phyloP scores from a whole-genome alignment of 2,797 vertebrate genomes.

The Nannoperca obscura region DNA sequence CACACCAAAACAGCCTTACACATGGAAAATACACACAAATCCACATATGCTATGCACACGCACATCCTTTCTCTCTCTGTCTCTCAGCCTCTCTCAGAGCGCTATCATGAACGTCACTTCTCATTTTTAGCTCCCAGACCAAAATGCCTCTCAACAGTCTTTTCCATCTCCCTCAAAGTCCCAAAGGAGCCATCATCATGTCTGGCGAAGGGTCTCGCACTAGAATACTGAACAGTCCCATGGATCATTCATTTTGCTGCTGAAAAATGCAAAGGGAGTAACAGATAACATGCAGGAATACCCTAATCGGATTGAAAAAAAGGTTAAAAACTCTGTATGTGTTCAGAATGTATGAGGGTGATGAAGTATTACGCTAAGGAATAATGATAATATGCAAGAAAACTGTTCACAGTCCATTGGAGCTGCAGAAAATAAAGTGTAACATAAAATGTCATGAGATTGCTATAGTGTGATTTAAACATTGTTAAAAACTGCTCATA shows the following conservation, averaged over 20 bases:
- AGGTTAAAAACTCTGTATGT: constrained; percentile 27
- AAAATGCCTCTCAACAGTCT: constrained; percentile 61
- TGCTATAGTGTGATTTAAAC: constrained; percentile 10
- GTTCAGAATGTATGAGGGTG: not conserved
- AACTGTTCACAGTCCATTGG: not conserved
- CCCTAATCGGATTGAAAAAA: constrained; percentile 17
- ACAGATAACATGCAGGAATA: constrained; percentile 41
- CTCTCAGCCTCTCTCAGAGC: constrained; percentile 17
- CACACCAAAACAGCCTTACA: constrained; percentile 1
- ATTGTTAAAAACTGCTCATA: not conserved
- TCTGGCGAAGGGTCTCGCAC: constrained; percentile 62
- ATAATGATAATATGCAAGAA: not conserved
- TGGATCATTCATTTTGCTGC: constrained; percentile 55
- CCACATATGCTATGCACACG: constrained; percentile 9
- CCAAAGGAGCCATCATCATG: constrained; percentile 71
- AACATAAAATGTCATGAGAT: not conserved
- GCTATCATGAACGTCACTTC: constrained; percentile 52
- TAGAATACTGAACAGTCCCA: constrained; percentile 69
- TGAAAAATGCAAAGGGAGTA: constrained; percentile 41
- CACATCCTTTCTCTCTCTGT: constrained; percentile 7
- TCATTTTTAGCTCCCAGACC: constrained; percentile 55
- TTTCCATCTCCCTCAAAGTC: constrained; percentile 66
- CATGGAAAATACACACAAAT: not conserved
- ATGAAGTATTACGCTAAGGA: not conserved
- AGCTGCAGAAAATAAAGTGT: not conserved